A percentile compares a stretch with the other conserved stretches of the same genome.
These are phyloP conservation scores for Anthophora plumipes DNA, from an alignment of 2,888 invertebrate species.

Conservation along the genomic window DNA sequence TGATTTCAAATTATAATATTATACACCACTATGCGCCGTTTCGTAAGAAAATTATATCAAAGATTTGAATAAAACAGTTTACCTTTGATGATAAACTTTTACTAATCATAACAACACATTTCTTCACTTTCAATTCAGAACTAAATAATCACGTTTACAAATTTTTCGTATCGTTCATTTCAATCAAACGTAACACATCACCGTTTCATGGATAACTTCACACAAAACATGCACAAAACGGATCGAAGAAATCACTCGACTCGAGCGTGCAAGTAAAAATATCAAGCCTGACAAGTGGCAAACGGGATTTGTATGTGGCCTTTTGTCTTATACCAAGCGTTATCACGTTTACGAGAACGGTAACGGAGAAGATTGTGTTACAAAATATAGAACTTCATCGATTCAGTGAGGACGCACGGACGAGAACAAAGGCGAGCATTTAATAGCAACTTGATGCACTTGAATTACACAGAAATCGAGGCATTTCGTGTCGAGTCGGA, in stretches of 20 bases:
- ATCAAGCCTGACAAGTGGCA: background rate
- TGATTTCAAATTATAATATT: too few relatives aligned
- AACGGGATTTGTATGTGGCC: conserved; percentile 5
- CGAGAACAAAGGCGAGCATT: conserved; percentile 47
- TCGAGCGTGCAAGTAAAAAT: background rate
- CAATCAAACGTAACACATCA: background rate
- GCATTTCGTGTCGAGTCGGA: conserved; percentile 38
- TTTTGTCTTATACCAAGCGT: background rate
- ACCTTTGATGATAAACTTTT: too few relatives aligned
- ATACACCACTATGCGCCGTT: too few relatives aligned
- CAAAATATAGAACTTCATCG: background rate
- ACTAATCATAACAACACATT: too few relatives aligned
- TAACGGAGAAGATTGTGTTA: conserved; percentile 7
- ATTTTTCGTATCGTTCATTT: background rate
- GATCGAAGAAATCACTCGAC: background rate
- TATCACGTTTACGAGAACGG: conserved; percentile 3
- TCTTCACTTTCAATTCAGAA: background rate
- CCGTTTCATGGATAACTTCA: background rate
- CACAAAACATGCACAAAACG: background rate
- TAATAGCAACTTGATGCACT: conserved; percentile 39
- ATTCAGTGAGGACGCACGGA: conserved; percentile 6
- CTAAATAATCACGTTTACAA: background rate
- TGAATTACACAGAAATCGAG: conserved; percentile 51
- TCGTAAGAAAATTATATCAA: too few relatives aligned
- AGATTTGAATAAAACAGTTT: too few relatives aligned